Percentiles rank a stretch among this genome's conserved stretches.
Conservation (phyloP, 2,888 invertebrate species). For the Drosophila paracracens region DNA sequence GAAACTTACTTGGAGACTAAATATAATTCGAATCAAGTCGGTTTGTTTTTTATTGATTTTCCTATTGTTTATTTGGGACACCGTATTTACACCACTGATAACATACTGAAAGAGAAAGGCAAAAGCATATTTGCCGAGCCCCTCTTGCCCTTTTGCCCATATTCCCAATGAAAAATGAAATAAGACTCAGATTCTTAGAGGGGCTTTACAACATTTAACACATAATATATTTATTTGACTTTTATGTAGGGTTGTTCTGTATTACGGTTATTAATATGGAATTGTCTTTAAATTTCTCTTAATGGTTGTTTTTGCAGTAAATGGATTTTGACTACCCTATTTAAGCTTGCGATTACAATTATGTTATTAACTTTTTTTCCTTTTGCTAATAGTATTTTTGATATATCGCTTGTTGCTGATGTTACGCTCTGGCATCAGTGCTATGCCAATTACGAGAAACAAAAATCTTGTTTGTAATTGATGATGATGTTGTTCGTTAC, state of each 20-base stretch:
- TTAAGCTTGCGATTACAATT: conserved; percentile 36
- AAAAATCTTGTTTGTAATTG: conserved; percentile 49
- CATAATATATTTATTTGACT: conserved; percentile 75
- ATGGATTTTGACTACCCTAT: conserved; percentile 43
- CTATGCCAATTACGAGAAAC: conserved; percentile 39
- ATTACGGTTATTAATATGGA: conserved; percentile 48
- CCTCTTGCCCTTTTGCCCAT: neutral
- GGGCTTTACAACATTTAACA: conserved; percentile 83
- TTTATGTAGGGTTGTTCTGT: conserved; percentile 55
- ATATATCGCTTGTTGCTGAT: conserved; percentile 40
- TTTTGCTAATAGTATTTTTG: conserved; percentile 22
- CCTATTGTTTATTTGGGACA: neutral
- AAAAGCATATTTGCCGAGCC: neutral
- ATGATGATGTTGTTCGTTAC: conserved; percentile 60
- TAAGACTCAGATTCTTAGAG: conserved; percentile 56
- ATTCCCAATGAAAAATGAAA: conserved; percentile 13
- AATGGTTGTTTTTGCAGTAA: conserved; percentile 27
- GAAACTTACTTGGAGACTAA: neutral
- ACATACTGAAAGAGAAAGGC: neutral
- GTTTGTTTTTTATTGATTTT: neutral
- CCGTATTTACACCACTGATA: neutral
- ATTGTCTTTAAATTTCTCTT: conserved; percentile 53
- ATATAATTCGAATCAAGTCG: neutral
- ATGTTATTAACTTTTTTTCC: conserved; percentile 18
- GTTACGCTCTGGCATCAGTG: conserved; percentile 37